A percentile compares a stretch with the other conserved stretches of the same genome.
These are phyloP conservation scores for Ennomos fuscantarius DNA, from an alignment of 2,888 invertebrate species.

Conservation along the genomic window DNA sequence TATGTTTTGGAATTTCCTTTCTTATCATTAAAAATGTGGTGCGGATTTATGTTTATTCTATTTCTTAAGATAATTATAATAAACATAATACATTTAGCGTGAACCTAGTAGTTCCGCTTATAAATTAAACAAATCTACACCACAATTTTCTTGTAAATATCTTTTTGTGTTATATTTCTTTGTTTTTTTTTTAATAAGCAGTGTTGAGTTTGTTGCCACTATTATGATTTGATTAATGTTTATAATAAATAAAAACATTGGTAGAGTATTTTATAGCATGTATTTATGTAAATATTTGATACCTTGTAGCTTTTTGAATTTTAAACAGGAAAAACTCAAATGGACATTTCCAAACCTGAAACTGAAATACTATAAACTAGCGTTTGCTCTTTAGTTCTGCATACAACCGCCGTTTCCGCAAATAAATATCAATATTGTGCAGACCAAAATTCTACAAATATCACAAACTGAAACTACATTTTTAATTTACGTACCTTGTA, in stretches of 20 bases:
- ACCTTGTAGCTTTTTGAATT: conserved; percentile 24
- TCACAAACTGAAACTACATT: too few relatives aligned
- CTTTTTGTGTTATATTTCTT: conserved; percentile 56
- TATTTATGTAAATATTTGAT: conserved; percentile 9
- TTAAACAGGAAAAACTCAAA: conserved; percentile 17
- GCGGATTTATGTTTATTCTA: conserved; percentile 29
- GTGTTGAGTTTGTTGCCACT: conserved; percentile 61
- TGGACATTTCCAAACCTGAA: too few relatives aligned
- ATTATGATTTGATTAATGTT: conserved; percentile 39
- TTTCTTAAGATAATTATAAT: conserved; percentile 32
- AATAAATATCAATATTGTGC: too few relatives aligned
- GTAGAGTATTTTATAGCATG: conserved; percentile 6
- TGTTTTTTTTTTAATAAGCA: conserved; percentile 59
- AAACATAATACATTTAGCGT: too few relatives aligned
- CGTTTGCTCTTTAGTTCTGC: too few relatives aligned
- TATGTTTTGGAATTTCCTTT: conserved; percentile 25
- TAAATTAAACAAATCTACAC: conserved; percentile 9
- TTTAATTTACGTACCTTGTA: too few relatives aligned
- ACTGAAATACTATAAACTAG: too few relatives aligned
- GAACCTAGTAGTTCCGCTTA: too few relatives aligned
- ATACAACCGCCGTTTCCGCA: too few relatives aligned
- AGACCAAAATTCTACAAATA: too few relatives aligned
- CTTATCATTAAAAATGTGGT: conserved; percentile 34
- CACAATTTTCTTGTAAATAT: conserved; percentile 41
- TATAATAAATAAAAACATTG: conserved; percentile 40